Conservation (phyloP, 2,888 invertebrate species). For the Pantelozetes paolii region DNA sequence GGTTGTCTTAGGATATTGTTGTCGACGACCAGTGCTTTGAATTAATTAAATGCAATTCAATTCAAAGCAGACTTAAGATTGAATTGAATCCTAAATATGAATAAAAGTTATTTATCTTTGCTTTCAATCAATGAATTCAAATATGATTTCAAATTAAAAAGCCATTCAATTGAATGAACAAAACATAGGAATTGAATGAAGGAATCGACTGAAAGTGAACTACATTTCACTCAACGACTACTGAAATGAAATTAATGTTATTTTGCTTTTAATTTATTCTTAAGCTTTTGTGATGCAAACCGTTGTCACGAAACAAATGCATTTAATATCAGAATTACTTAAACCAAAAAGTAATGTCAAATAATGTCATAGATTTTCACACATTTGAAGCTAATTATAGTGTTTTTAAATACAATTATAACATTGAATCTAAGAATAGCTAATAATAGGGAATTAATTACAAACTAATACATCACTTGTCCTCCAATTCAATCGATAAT, state of each 20-base stretch:
- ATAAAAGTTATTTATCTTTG: not conserved
- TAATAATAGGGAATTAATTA: no score
- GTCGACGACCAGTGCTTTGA: not conserved
- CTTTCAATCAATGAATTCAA: not conserved
- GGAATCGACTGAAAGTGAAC: not conserved
- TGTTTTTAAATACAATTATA: no score
- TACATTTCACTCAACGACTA: not conserved
- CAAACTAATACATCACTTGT: no score
- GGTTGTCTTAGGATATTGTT: not conserved
- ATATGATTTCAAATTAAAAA: not conserved
- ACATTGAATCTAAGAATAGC: no score
- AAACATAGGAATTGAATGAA: no score
- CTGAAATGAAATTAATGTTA: not conserved
- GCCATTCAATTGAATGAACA: not conserved
- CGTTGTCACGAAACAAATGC: slow-evolving; percentile 13
- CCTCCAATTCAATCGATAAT: no score
- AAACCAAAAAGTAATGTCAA: not conserved
- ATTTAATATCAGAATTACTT: not conserved
- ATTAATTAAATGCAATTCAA: slow-evolving; percentile 8
- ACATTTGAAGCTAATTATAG: not conserved
- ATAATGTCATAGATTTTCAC: not conserved
- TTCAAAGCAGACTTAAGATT: not conserved
- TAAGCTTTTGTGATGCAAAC: not conserved
- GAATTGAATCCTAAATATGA: not conserved
- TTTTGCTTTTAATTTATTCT: not conserved